Percentiles rank a stretch among this genome's conserved stretches.
Evolutionary conservation across 2,113 vertebrate species (phyloP).

Genomic region (Crotalus helleri): DNA sequence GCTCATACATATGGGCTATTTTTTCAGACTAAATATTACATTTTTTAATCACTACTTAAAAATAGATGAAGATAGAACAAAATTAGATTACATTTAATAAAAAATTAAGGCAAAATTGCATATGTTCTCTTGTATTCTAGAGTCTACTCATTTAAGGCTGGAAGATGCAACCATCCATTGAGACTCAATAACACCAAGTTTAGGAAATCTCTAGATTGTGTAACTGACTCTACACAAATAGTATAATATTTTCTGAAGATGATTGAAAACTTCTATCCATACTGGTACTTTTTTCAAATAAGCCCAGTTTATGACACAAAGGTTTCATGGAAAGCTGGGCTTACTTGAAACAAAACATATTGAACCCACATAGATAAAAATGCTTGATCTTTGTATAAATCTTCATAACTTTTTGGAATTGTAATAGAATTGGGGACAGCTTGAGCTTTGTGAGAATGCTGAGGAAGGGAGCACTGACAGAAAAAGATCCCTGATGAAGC

Average conservation of each 20-base stretch:
- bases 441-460: not conserved
- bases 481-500: not conserved
- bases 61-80: not conserved
- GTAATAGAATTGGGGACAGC: not conserved
- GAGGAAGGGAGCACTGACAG: not conserved
- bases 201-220: not conserved
- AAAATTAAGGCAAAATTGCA: not conserved
- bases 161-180: not conserved
- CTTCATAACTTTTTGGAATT: not conserved
- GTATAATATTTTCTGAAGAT: not conserved
- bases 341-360: not conserved
- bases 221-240: not conserved
- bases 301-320: not conserved
- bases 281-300: not conserved
- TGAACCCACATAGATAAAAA: not conserved
- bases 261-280: not conserved
- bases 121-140: not conserved
- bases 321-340: not conserved
- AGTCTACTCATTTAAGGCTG: not conserved
- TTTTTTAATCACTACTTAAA: not conserved
- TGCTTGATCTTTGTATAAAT: not conserved
- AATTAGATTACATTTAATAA: not conserved
- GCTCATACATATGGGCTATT: not conserved
- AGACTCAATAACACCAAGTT: not conserved
- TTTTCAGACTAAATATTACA: not conserved